A percentile compares a stretch with the other conserved stretches of the same genome.
Evolutionary conservation across 2,113 vertebrate genomes (phyloP).

Genomic region (Polypterus bichir): DNA sequence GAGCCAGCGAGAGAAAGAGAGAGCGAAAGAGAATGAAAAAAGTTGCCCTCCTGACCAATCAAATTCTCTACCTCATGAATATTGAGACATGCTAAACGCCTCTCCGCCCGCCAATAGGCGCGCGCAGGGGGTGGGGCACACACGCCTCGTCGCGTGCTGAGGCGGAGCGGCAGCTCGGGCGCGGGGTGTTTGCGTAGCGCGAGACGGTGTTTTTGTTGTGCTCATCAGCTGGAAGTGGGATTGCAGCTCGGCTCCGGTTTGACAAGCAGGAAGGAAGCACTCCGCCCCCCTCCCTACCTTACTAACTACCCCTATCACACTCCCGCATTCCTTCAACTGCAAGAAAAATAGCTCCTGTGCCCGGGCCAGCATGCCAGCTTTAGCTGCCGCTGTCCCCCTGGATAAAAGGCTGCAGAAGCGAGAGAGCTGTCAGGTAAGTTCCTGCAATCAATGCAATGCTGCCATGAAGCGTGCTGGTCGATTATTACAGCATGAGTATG

Average conservation of each 20-base stretch:
- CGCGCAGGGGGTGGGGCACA: conserved; percentile 36
- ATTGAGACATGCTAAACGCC: conserved; percentile 28
- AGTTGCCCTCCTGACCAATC: not conserved
- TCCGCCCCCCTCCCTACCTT: conserved; percentile 22
- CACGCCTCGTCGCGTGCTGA: conserved; percentile 31
- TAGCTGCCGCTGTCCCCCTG: conserved; percentile 27
- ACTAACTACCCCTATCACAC: not conserved
- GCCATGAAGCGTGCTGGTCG: too few relatives aligned
- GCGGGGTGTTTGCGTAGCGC: conserved; percentile 36
- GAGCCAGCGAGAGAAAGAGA: too few relatives aligned
- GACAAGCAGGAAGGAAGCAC: conserved; percentile 40
- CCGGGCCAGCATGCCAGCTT: conserved; percentile 47
- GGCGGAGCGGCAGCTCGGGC: conserved; percentile 40
- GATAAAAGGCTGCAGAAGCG: conserved; percentile 38
- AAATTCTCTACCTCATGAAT: conserved; percentile 27
- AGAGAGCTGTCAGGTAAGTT: conserved; percentile 40
- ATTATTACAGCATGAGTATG: too few relatives aligned
- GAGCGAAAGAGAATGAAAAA: too few relatives aligned
- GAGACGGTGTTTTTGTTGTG: conserved; percentile 51
- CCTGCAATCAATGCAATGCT: not conserved
- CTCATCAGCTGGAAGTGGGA: conserved; percentile 51
- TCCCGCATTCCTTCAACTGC: not conserved
- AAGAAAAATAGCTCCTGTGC: conserved; percentile 21
- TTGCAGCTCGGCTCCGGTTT: conserved; percentile 35
- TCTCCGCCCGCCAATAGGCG: conserved; percentile 27